A percentile compares a stretch with the other conserved stretches of the same genome.
These are phyloP conservation scores for Orius insidiosus DNA, from an alignment of 1,140 invertebrate species.

Conservation along the genomic window DNA sequence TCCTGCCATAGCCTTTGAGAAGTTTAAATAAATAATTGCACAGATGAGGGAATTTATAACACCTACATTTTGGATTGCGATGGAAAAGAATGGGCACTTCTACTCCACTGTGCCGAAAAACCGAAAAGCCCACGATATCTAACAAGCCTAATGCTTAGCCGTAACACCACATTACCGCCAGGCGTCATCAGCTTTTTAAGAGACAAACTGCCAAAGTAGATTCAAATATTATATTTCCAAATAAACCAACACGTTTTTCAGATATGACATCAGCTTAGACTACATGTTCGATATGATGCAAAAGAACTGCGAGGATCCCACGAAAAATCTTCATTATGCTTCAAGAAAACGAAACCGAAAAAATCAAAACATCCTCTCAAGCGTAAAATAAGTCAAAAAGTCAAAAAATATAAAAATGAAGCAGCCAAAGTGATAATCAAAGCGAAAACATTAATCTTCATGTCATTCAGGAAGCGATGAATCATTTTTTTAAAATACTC, in stretches of 20 bases:
- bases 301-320: constrained; percentile 32
- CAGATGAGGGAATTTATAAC: constrained; percentile 77
- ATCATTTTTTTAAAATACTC: too few species aligned
- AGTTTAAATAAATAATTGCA: too few species aligned
- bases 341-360: background rate
- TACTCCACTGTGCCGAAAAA: constrained; percentile 73
- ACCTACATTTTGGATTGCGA: constrained; percentile 71
- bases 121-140: constrained; percentile 58
- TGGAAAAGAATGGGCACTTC: constrained; percentile 54
- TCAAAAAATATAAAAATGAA: too few species aligned
- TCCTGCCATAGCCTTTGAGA: too few species aligned
- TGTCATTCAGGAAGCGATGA: too few species aligned
- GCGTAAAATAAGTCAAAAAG: background rate
- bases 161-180: constrained; percentile 35
- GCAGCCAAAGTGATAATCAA: too few species aligned
- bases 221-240: background rate
- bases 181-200: constrained; percentile 41
- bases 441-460: too few species aligned
- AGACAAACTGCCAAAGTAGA: constrained; percentile 36
- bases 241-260: background rate
- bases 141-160: constrained; percentile 64
- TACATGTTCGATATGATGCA: constrained; percentile 69
- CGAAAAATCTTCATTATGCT: constrained; percentile 18
- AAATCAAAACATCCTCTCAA: constrained; percentile 15
- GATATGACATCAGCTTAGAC: constrained; percentile 58